These are phyloP conservation scores for Meriones unguiculatus DNA, from an alignment of 2,113 vertebrate genomes.

Conservation along the genomic window DNA sequence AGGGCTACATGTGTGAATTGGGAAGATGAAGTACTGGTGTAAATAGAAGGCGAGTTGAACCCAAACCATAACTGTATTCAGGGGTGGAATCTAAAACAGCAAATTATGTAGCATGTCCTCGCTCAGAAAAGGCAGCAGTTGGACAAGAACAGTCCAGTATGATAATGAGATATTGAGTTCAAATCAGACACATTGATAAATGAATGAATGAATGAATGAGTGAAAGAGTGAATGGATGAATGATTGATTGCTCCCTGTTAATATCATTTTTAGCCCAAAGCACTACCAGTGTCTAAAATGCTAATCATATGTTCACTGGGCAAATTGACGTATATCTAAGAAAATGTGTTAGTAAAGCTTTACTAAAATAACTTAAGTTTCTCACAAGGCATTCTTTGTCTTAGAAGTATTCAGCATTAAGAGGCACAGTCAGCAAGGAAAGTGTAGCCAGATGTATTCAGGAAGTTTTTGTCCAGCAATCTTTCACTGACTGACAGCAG, in stretches of 20 bases:
- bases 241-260: not conserved
- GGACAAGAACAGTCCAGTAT: not conserved
- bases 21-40: rapidly evolving
- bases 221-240: not conserved
- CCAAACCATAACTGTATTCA: not conserved
- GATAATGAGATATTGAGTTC: not conserved
- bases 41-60: not conserved
- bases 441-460: not conserved
- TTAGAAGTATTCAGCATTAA: not conserved
- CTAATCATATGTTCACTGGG: not conserved
- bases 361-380: not conserved
- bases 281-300: not conserved
- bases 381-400: not conserved
- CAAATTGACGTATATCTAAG: not conserved
- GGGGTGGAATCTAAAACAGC: not conserved
- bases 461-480: not conserved
- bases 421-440: not conserved
- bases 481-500: not conserved
- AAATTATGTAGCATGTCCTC: not conserved
- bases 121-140: not conserved
- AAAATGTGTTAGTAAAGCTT: slow-evolving; percentile 1
- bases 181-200: not conserved
- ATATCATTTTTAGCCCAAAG: slow-evolving; percentile 26
- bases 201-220: no score
- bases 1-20: rapidly evolving